A percentile compares a stretch with the other conserved stretches of the same genome.
Conservation (phyloP, 2,888 invertebrate species). For the Adineta ricciae region DNA sequence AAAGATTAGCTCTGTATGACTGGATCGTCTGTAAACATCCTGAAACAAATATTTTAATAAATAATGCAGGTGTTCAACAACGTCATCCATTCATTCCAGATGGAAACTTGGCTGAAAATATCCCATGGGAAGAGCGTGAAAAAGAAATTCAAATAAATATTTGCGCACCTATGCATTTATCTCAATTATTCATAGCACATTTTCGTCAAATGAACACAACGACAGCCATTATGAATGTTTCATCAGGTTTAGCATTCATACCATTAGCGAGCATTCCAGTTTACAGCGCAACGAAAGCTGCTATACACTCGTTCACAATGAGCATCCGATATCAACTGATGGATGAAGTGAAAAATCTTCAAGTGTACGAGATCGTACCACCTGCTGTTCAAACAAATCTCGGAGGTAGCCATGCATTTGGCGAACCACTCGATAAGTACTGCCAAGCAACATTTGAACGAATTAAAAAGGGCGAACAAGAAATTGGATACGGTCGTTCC, state of each 20-base stretch:
- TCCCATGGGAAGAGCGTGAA: not conserved
- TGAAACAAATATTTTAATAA: not conserved
- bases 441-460: not conserved
- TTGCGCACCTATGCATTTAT: not conserved
- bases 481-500: not conserved
- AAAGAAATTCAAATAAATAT: not conserved
- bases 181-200: not conserved
- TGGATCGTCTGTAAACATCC: not conserved
- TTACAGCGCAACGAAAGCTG: slow-evolving; percentile 4
- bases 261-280: not conserved
- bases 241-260: not conserved
- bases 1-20: not conserved
- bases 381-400: slow-evolving; percentile 14
- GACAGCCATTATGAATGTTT: not conserved
- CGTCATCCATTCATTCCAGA: not conserved
- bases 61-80: slow-evolving; percentile 20
- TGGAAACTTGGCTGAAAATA: not conserved
- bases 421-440: not conserved
- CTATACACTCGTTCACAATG: not conserved
- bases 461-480: not conserved
- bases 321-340: not conserved
- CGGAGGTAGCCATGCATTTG: not conserved
- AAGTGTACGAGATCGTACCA: not conserved
- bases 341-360: not conserved
- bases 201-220: not conserved